Conservation (phyloP, 2,113 vertebrate species). For the Lepisosteus osseus region DNA sequence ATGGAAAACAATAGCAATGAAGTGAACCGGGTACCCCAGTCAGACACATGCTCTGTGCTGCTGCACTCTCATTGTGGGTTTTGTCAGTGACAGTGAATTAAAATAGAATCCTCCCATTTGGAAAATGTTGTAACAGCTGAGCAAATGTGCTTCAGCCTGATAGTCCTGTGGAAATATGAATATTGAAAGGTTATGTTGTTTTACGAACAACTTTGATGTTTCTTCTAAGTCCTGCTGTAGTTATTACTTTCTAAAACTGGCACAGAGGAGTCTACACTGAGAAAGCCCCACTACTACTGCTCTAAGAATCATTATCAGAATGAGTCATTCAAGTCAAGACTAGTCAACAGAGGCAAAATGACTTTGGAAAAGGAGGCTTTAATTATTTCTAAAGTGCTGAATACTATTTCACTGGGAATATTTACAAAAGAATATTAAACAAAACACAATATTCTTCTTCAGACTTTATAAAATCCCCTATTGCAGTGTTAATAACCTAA, state of each 20-base stretch:
- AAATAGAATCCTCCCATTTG: slow-evolving; percentile 7
- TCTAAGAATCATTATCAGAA: background rate
- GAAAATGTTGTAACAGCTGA: slow-evolving; percentile 14
- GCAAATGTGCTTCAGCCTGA: background rate
- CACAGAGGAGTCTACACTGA: background rate
- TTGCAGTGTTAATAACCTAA: too few relatives aligned
- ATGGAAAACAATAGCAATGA: too few relatives aligned
- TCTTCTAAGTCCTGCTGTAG: background rate
- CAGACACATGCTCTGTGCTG: too few relatives aligned
- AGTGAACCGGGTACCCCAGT: too few relatives aligned
- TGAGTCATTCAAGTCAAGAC: background rate
- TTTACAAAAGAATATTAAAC: background rate
- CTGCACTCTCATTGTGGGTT: background rate
- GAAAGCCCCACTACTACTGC: background rate
- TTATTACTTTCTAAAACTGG: background rate
- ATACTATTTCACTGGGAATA: background rate
- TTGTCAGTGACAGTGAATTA: background rate
- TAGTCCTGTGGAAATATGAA: background rate
- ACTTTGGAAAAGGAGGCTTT: background rate
- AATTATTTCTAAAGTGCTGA: background rate
- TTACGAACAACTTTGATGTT: background rate
- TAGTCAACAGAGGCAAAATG: background rate
- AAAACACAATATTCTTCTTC: background rate
- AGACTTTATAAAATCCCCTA: background rate
- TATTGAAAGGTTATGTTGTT: background rate